Conservation (phyloP, 1,140 invertebrate genomes). For the Drosophila orosa region DNA sequence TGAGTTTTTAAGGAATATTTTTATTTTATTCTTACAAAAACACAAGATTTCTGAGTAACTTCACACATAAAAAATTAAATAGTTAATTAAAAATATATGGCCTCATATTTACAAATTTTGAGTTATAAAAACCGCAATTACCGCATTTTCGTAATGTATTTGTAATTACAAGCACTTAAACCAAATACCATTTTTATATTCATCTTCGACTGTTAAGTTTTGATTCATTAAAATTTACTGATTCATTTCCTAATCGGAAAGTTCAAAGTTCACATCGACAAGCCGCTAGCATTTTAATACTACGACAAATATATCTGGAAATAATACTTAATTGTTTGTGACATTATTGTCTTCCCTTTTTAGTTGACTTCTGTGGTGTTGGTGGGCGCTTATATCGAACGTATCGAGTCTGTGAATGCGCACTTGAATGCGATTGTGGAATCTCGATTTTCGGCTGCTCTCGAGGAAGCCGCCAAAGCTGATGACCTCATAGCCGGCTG, state of each 20-base stretch:
- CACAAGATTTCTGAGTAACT: background rate
- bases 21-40: background rate
- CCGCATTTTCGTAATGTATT: background rate
- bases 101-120: background rate
- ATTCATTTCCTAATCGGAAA: conserved; percentile 1
- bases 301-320: conserved; percentile 1
- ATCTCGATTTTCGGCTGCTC: conserved; percentile 87
- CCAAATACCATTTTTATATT: background rate
- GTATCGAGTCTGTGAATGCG: conserved; percentile 89
- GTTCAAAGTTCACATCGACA: conserved; percentile 4
- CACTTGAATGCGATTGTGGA: conserved; percentile 90
- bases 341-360: background rate
- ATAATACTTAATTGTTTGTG: background rate
- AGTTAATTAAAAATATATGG: background rate
- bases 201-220: background rate
- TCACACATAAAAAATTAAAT: background rate
- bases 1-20: background rate
- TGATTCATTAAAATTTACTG: background rate
- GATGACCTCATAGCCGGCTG: conserved; percentile 84
- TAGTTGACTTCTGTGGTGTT: conserved; percentile 87
- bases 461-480: conserved; percentile 87
- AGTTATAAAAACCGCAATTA: background rate
- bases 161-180: conserved; percentile 9
- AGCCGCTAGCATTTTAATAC: background rate
- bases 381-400: conserved; percentile 87